Percentiles rank a stretch among this genome's conserved stretches.
phyloP scores from a whole-genome alignment of 2,113 vertebrate species.

The Actenoides lindsayi region DNA sequence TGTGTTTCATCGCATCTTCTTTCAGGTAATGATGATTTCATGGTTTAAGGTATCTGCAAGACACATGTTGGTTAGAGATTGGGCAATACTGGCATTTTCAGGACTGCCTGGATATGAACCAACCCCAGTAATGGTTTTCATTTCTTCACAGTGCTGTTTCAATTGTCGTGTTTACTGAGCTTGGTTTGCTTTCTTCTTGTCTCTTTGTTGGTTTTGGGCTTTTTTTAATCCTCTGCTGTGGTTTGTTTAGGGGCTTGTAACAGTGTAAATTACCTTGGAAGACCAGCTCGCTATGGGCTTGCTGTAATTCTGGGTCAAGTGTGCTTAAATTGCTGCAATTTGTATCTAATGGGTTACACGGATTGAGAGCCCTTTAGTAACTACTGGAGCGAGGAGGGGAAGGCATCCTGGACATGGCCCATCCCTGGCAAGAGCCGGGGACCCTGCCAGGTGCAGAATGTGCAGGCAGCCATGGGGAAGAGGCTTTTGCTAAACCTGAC shows the following conservation, averaged over 20 bases:
- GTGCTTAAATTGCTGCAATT: slow-evolving; percentile 44
- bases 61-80: rapidly evolving
- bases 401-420: rapidly evolving
- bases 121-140: background rate
- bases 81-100: background rate
- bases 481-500: background rate
- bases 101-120: background rate
- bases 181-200: background rate
- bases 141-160: background rate
- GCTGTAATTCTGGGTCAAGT: slow-evolving; percentile 41
- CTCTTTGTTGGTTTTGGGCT: background rate
- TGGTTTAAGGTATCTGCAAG: background rate
- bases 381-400: background rate
- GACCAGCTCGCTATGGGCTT: background rate
- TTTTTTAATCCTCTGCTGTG: background rate
- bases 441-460: background rate
- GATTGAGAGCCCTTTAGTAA: slow-evolving; percentile 6
- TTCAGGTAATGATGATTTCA: background rate
- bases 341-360: slow-evolving; percentile 29
- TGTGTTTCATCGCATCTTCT: background rate
- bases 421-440: background rate
- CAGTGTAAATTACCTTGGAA: slow-evolving; percentile 25
- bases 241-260: background rate
- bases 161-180: background rate
- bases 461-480: rapidly evolving